Percentiles rank a stretch among this genome's conserved stretches.
phyloP scores from a whole-genome alignment of 2,888 invertebrate genomes.

The Thereva unica region DNA sequence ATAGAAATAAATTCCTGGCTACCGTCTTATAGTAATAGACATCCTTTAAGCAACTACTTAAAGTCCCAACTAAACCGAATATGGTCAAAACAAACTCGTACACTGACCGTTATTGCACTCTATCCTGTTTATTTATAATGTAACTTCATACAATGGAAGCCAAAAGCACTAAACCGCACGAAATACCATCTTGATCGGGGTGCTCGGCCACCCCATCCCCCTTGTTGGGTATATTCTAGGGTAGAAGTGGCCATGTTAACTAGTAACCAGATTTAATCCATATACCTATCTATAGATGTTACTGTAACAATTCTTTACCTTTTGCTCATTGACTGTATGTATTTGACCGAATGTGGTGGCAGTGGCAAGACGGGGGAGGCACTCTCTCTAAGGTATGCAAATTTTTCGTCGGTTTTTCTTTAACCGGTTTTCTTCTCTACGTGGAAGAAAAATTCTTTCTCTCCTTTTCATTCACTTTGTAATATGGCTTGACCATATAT shows the following conservation, averaged over 20 bases:
- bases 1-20: slow-evolving; percentile 2
- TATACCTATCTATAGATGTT: slow-evolving; percentile 2
- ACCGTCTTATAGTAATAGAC: slow-evolving; percentile 22
- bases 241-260: slow-evolving; percentile 27
- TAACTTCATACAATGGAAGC: slow-evolving; percentile 28
- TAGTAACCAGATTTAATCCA: slow-evolving; percentile 21
- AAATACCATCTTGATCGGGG: slow-evolving; percentile 17
- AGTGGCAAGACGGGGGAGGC: too few species aligned
- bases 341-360: too few species aligned
- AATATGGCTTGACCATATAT: slow-evolving; percentile 25
- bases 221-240: slow-evolving; percentile 4
- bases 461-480: slow-evolving; percentile 15
- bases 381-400: slow-evolving; percentile 19
- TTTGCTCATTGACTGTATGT: slow-evolving; percentile 17
- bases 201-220: too few species aligned
- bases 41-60: slow-evolving; percentile 32
- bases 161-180: slow-evolving; percentile 26
- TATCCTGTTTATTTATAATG: slow-evolving; percentile 41
- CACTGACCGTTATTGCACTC: slow-evolving; percentile 44
- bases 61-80: slow-evolving; percentile 23
- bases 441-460: slow-evolving; percentile 10
- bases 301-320: neutral
- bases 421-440: neutral
- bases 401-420: slow-evolving; percentile 13
- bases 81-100: slow-evolving; percentile 42